Evolutionary conservation across 2,797 vertebrate species (phyloP), one percentile per base, ranked within the genome.

Genomic region (Gymnothorax reevesii): DNA sequence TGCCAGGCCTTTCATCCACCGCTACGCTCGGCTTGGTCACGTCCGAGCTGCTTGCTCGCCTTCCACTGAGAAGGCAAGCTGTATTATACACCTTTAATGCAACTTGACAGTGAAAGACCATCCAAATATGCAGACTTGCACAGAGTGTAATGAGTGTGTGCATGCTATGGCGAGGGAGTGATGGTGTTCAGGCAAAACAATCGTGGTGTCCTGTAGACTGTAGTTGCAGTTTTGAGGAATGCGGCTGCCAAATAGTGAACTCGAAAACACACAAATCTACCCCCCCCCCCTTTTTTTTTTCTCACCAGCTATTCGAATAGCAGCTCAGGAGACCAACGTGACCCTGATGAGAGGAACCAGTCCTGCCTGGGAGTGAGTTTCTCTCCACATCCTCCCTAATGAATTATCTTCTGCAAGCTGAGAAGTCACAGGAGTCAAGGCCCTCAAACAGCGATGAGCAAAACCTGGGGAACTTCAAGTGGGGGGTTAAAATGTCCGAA

Each of bases 401-500:
- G 55, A 57, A 57, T 25, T 7, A 42, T 20, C 17, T 3, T 57
- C 17, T n/a, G 54, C 7, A 22, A 13, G 57, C 64, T 80, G 85
- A 86, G 75, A 33, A 80, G 52, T 57, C 55, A 49, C 49, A 2
- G 42, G 52, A 71, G 42, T 83, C 33, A 54, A 73, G 82, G 66
- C 75, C 54, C 49, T 55, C 59, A 75, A 27, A 66, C 52, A 25
- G 42, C 27, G 49, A 79, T 79, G 20, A 25, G 33, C 22, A 22
- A 77, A 57, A 57, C 66, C 66, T 75, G 60, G 60, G 64, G 86
- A 82, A 80, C 20, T 69, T 66, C 33, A 85, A 52, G 13, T 42
- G 57, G 64, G 55, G 2, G 57, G n/a, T n/a, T 77, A n/a, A 85
- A 83, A 55, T 49, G 57, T 73, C 62, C 49, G 49, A n/a, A 66